Percentiles rank a stretch among this genome's conserved stretches.
phyloP scores from a whole-genome alignment of 2,888 invertebrate species.

The Ptilodon capucinus region DNA sequence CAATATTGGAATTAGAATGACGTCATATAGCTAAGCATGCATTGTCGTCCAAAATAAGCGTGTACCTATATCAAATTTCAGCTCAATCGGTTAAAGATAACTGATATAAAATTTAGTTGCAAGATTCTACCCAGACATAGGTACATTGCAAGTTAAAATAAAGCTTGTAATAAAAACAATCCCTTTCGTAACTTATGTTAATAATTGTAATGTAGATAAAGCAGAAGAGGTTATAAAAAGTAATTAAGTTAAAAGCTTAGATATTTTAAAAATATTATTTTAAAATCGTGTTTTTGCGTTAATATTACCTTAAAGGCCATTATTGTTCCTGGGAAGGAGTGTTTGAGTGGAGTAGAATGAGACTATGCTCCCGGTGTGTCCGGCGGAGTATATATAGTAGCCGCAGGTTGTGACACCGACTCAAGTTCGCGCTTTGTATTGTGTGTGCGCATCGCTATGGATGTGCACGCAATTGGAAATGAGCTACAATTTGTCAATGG shows the following conservation, averaged over 20 bases:
- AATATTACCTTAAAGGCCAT: conserved; percentile 74
- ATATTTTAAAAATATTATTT: not conserved
- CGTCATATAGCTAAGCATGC: no score
- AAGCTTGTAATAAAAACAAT: no score
- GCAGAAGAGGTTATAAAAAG: not conserved
- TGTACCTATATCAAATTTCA: no score
- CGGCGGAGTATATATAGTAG: conserved; percentile 66
- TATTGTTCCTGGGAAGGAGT: conserved; percentile 55
- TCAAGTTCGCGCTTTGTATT: conserved; percentile 76
- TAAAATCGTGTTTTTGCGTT: not conserved
- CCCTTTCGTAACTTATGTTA: no score
- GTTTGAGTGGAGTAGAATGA: conserved; percentile 58
- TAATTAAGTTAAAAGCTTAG: not conserved
- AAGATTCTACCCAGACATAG: no score
- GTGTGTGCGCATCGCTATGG: conserved; percentile 63
- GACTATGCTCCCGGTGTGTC: conserved; percentile 66
- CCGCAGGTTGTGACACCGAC: conserved; percentile 62
- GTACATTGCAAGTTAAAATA: no score
- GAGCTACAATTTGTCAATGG: conserved; percentile 75
- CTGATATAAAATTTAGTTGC: no score
- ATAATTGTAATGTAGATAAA: no score
- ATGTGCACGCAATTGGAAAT: conserved; percentile 78
- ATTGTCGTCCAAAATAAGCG: no score
- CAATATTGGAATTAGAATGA: no score
- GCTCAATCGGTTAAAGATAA: no score